phyloP scores from a whole-genome alignment of 2,888 invertebrate species.

The Azorinus chamasolen region DNA sequence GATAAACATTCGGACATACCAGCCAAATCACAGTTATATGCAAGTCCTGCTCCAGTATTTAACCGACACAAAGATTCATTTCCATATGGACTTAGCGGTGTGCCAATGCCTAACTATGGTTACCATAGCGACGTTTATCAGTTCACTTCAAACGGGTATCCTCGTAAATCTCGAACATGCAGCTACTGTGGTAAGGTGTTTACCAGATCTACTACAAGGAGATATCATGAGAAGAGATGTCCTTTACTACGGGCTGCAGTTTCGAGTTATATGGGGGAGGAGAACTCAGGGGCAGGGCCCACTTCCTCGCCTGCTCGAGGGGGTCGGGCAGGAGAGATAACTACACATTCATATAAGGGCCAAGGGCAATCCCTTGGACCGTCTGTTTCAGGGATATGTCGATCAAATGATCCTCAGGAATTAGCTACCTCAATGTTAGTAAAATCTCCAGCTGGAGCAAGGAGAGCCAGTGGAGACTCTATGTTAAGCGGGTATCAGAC shows the following conservation, averaged over 20 bases:
- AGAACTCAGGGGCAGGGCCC: conserved; percentile 61
- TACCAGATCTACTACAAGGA: conserved; percentile 82
- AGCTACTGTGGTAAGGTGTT: conserved; percentile 82
- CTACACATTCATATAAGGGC: conserved; percentile 59
- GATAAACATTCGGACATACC: conserved; percentile 39
- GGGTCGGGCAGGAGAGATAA: conserved; percentile 44
- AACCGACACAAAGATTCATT: conserved; percentile 71
- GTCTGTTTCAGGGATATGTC: conserved; percentile 62
- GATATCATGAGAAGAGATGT: conserved; percentile 82
- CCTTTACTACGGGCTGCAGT: conserved; percentile 80
- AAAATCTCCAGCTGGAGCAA: conserved; percentile 56
- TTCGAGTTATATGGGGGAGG: conserved; percentile 73
- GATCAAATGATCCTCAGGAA: conserved; percentile 64
- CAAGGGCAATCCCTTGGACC: conserved; percentile 47
- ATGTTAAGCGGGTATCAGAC: conserved; percentile 66
- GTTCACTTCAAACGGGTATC: conserved; percentile 81
- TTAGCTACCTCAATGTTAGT: conserved; percentile 68
- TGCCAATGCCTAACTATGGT: conserved; percentile 80
- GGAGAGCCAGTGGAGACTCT: conserved; percentile 48
- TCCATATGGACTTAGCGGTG: conserved; percentile 82
- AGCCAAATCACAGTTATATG: conserved; percentile 57
- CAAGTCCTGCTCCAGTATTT: conserved; percentile 61
- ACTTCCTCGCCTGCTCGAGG: conserved; percentile 26
- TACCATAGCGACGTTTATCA: conserved; percentile 80
- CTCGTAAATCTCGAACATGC: conserved; percentile 81